Percentiles rank a stretch among this genome's conserved stretches.
Evolutionary conservation across 2,797 vertebrate genomes (phyloP).

Genomic region (Discoglossus pictus): DNA sequence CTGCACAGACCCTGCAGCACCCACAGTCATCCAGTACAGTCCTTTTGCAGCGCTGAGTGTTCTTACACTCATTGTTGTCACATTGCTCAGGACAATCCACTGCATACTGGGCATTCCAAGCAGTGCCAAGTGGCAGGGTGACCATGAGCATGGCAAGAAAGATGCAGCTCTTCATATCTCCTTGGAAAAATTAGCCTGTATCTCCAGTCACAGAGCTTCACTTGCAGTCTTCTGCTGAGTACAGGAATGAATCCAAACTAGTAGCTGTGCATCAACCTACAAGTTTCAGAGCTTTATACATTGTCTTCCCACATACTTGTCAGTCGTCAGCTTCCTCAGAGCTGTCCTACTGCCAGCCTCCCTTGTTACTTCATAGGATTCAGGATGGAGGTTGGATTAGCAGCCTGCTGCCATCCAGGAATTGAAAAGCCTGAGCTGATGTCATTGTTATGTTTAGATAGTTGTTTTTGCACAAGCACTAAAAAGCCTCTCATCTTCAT

Average conservation of each 20-base stretch:
- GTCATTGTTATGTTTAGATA: conserved; percentile 90
- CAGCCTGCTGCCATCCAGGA: conserved; percentile 91
- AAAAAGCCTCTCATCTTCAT: conserved; percentile 71
- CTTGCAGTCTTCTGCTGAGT: conserved; percentile 49
- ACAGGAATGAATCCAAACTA: conserved; percentile 63
- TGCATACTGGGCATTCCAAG: conserved; percentile 84
- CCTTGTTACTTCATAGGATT: conserved; percentile 84
- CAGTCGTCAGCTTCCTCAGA: conserved; percentile 93
- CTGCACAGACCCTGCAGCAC: conserved; percentile 92
- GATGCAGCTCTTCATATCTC: conserved; percentile 67
- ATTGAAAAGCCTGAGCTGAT: conserved; percentile 90
- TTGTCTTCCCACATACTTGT: conserved; percentile 86
- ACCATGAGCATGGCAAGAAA: conserved; percentile 74
- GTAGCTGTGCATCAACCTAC: conserved; percentile 79
- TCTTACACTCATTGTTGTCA: conserved; percentile 77
- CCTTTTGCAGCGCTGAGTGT: conserved; percentile 79
- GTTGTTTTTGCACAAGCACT: conserved; percentile 74
- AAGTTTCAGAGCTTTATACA: conserved; percentile 84
- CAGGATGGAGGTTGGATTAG: conserved; percentile 91
- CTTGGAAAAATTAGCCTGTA: conserved; percentile 42
- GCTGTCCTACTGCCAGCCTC: conserved; percentile 82
- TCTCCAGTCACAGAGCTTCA: conserved; percentile 52
- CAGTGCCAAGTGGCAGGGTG: conserved; percentile 66
- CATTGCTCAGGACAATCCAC: conserved; percentile 92
- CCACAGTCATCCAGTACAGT: conserved; percentile 95